Percentiles rank a stretch among this genome's conserved stretches.
Conservation (phyloP, 1,140 invertebrate genomes). For the Drosophila sulfurigaster region DNA sequence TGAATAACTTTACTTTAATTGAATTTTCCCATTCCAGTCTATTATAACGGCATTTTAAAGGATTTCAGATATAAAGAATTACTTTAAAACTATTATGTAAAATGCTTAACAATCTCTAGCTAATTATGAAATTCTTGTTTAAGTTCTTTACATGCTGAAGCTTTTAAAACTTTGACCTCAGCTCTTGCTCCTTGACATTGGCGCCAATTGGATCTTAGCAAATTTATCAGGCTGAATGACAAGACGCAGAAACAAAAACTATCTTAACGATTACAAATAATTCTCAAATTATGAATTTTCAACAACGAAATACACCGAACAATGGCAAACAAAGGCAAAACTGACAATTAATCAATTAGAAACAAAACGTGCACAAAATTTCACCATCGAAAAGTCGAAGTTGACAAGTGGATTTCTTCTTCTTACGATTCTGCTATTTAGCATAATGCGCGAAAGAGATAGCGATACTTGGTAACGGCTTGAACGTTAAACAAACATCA, state of each 20-base stretch:
- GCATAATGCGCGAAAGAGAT: conserved; percentile 4
- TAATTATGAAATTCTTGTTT: too few relatives aligned
- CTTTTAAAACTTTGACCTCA: background rate
- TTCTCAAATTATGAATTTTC: background rate
- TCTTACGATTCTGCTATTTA: background rate
- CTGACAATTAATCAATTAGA: conserved; percentile 29
- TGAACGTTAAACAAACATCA: conserved; percentile 22
- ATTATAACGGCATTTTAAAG: too few relatives aligned
- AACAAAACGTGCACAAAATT: conserved; percentile 20
- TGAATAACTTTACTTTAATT: too few relatives aligned
- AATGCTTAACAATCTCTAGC: background rate
- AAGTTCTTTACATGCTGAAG: background rate
- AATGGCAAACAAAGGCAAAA: conserved; percentile 9
- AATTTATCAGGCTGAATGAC: conserved; percentile 48
- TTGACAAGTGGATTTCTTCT: conserved; percentile 8
- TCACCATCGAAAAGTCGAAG: background rate
- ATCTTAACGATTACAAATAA: conserved; percentile 9
- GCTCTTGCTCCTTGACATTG: conserved; percentile 18
- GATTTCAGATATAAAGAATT: too few relatives aligned
- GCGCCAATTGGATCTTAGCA: background rate
- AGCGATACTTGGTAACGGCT: background rate
- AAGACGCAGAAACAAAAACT: conserved; percentile 22
- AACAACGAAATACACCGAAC: conserved; percentile 13
- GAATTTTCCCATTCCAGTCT: too few relatives aligned
- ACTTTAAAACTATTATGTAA: too few relatives aligned